Base-by-base conservation (phyloP, 2,113 vertebrate species). In the Odocoileus hemionus region DNA sequence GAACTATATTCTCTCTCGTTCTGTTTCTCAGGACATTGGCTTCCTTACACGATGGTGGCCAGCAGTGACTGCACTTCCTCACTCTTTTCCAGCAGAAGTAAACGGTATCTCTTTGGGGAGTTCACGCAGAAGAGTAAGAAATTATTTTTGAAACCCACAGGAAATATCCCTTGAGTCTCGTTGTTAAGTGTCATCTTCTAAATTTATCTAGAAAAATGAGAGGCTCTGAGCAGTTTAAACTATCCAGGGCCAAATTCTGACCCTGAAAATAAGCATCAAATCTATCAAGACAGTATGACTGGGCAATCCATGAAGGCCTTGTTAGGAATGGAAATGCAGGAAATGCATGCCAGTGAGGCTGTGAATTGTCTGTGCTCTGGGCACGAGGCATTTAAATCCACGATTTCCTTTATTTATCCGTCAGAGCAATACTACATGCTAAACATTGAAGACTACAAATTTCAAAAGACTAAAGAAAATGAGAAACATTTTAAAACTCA, bases 341-440 rank as follows among this genome's bases (percentile, higher is more conserved):
- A 78, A 78, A 14, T 14, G 2, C 11, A 57, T 50, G 9, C 12
- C 1, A 7, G 17, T 1, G 7, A 92, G 10, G 10, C 47, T 10
- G 21, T 7, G 3, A 36, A 21, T 15, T 4, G 7, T 0, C 0
- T 28, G 16, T 0, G 1, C 33, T 36, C 26, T n/a, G n/a, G n/a
- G 28, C 1, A 64, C 2, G 5, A 6, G 3, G 45, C 1, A 82
- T 33, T 95, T 55, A 76, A 47, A 92, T 61, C 28, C 39, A 80
- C 3, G 0, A 74, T 43, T 67, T 61, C 23, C 30, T 47, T 78
- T 55, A 58, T 47, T 67, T 55, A 58, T 26, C 67, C 43, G 2
- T 52, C 30, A 52, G 55, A 67, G 61, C 4, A 92, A 82, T 15
- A 45, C 36, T 43, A 70, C 3, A 0, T 50, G 19, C 60, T n/a